Evolutionary conservation across 2,797 vertebrate genomes (phyloP), one percentile per base, ranked within the genome.

Genomic region (Phataginus tetradactyla): DNA sequence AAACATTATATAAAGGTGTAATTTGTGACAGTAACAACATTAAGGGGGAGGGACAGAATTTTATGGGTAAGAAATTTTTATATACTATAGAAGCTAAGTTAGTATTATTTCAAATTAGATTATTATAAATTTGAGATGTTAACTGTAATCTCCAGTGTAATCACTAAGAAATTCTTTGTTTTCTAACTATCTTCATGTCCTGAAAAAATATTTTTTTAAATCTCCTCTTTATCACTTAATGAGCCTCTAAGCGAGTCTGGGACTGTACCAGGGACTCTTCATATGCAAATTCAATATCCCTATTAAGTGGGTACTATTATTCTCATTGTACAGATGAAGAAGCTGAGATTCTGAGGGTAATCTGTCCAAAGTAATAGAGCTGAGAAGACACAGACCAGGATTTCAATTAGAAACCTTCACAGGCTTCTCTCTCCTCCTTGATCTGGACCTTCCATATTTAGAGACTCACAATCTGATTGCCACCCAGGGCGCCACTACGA

Each of bases 141-240:
- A 78, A 81, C 13, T 93, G n/a, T 88, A 71, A 89, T 86, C 12
- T 74, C 27, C 20, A 77, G 14, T 51, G 15, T 64, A 51, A 68
- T 27, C 63, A 78, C 14, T 86, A 72, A 77, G 25, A 95, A 87
- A 89, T 63, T 71, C 29, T 91, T 88, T 86, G n/a, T 66, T 96
- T 84, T 74, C 42, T 86, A 96, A 87, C 53, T 32, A 25, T 64
- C 12, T 91, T 85, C 55, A 80, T 59, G 66, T 42, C 4, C 51
- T 95, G n/a, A 92, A 37, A 45, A 49, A 89, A 49, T 59, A 79
- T 55, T 78, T 87, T 94, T 77, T 64, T 74, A n/a, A 75, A 75
- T 66, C 59, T 93, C 23, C 21, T 63, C 68, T 75, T 32, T 92
- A 49, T 12, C 39, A 86, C 25, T 49, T 45, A 45, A 85, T 34